Conservation (phyloP, 2,797 vertebrate genomes). For the Enteromius unitaeniatus region DNA sequence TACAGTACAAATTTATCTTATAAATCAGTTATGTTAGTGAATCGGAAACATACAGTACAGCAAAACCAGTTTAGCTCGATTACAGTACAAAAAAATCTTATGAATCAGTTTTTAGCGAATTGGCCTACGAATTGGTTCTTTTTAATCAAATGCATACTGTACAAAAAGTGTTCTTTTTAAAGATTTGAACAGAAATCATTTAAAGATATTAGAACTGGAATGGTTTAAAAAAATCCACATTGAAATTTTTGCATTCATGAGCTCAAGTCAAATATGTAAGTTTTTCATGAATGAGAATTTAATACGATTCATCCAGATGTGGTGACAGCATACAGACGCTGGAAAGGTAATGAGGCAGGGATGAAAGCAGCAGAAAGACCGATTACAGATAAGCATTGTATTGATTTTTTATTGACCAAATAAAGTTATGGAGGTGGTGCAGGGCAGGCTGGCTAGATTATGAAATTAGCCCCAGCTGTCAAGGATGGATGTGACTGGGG, state of each 20-base stretch:
- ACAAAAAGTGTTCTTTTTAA: not conserved
- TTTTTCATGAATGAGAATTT: slow-evolving; percentile 6
- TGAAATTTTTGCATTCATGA: not conserved
- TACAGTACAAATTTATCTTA: not conserved
- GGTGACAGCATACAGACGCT: not conserved
- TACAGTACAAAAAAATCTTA: not conserved
- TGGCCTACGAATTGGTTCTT: not conserved
- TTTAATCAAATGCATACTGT: not conserved
- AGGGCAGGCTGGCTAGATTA: slow-evolving; percentile 52
- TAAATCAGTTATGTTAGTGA: not conserved
- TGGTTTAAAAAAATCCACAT: not conserved
- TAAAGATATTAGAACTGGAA: not conserved
- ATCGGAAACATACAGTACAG: not conserved
- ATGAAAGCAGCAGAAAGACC: slow-evolving; percentile 65
- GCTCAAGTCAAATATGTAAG: not conserved
- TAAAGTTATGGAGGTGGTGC: slow-evolving; percentile 50
- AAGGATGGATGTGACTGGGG: not conserved
- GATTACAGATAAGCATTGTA: slow-evolving; percentile 69
- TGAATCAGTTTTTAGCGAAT: not conserved
- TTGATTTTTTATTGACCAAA: slow-evolving; percentile 69
- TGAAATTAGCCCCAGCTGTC: slow-evolving; percentile 63
- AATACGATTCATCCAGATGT: slow-evolving; percentile 1
- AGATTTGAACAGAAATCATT: not conserved
- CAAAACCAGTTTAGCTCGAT: not conserved
- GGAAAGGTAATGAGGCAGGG: slow-evolving; percentile 62